Base-by-base conservation (phyloP, 2,113 vertebrate species). In the Austrofundulus limnaeus region DNA sequence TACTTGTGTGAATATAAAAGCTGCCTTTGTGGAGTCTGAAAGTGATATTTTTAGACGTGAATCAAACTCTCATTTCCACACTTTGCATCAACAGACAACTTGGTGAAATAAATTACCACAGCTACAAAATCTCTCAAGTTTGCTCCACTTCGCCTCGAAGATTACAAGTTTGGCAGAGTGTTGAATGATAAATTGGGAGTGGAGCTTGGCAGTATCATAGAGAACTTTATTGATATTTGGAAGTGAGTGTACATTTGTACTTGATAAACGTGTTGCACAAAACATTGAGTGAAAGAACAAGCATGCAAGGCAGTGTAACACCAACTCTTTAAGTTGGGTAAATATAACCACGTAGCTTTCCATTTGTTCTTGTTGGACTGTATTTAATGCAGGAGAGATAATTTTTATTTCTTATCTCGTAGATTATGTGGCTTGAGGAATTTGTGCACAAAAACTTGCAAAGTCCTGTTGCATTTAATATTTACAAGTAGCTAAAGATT, bases 401-500 rank as follows among this genome's bases (percentile, higher is more conserved):
- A 61, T 66, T 52, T 5, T 5, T 2, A 20, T 46, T 54, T 54
- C 16, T 16, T 17, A 38, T n/a, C 16, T 31, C 16, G 45, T n/a
- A 14, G 55, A 4, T 34, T 48, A n/a, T 45, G 21, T 51, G 4
- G 14, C 49, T 51, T 45, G 1, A 34, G 25, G 6, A 51, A 21
- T 11, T 5, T 14, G 24, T 1, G 11, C 25, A 21, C 3, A 28
- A 1, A 60, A 66, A 63, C 37, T 7, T 38, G 17, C 4, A 21
- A 51, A 12, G 56, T 16, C 14, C 47, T 23, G 9, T 74, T 61
- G 25, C 17, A 19, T 69, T 71, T 61, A 37, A 48, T 63, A 41
- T 70, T 48, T 59, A 21, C 31, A 72, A 53, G 50, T 38, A 51
- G 45, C 31, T 39, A 75, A 53, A 56, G 43, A 8, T 11, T 48